Evolutionary conservation across 2,888 invertebrate species (phyloP), one percentile per base, ranked within the genome.

Genomic region (Anthoptus insignis): DNA sequence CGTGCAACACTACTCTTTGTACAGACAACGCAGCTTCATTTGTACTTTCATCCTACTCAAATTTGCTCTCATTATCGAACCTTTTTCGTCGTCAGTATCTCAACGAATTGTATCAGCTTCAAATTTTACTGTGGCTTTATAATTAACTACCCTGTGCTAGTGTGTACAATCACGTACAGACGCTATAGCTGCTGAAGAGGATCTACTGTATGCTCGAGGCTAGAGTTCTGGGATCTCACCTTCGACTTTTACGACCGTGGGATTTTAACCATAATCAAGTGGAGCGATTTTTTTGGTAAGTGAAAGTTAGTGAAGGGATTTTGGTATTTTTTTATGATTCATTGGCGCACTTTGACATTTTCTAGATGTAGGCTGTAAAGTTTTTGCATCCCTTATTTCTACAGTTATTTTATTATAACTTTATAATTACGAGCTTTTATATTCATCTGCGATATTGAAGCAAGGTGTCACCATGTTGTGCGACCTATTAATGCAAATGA

Each of bases 131-230:
- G 86, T 88, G 84, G 80, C 75, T 68, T 76, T 73, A 75, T 74
- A 70, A 79, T 74, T 69, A 63, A 47, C 66, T 70, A 59, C 73
- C 76, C 65, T 72, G 69, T 69, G 64, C 67, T 77, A 73, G 73
- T 83, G 69, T 81, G 85, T 77, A 73, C 65, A 69, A 77, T 75
- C 84, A 82, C 72, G 77, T 76, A 81, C 84, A 69, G 84, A 79
- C 80, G 80, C 81, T 74, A 73, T 81, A 68, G 90, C 92, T 91
- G 91, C 91, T 90, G 87, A 88, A 89, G 89, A 81, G 83, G 87
- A 82, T 91, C 90, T 91, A 90, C 92, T 77, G 92, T 92, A 91
- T 88, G 91, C 92, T 92, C 79, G 83, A 81, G 92, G 91, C 92
- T 88, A 91, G 70, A 74, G 79, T 79, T 82, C 81, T 84, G 76